Evolutionary conservation across 1,140 invertebrate species (phyloP).

Genomic region (Cepaea nemoralis): DNA sequence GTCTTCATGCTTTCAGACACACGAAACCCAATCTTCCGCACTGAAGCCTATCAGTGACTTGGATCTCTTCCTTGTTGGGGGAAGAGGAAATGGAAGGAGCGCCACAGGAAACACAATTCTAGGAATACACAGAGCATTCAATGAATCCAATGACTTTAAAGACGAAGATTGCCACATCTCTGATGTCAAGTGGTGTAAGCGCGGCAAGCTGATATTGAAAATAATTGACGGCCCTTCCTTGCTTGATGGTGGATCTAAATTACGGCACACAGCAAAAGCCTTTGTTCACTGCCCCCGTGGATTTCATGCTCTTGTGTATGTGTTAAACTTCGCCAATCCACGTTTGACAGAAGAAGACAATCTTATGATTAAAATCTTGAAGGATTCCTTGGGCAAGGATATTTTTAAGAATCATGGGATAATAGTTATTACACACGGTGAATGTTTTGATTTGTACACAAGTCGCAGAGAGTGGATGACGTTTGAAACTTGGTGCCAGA

Average conservation of each 20-base stretch:
- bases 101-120: slow-evolving; percentile 5
- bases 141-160: neutral
- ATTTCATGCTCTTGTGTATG: slow-evolving; percentile 7
- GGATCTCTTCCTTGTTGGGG: neutral
- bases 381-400: neutral
- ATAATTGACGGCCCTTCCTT: neutral
- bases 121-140: neutral
- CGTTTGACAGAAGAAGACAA: neutral
- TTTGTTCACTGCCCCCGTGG: neutral
- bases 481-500: neutral
- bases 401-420: neutral
- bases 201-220: neutral
- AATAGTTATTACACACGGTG: neutral
- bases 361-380: neutral
- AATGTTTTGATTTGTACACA: neutral
- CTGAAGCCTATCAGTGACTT: neutral
- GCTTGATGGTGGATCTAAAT: neutral
- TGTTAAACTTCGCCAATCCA: neutral
- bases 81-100: neutral
- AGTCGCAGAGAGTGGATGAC: neutral
- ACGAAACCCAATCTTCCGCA: neutral
- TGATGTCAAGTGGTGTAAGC: neutral
- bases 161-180: neutral
- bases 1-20: neutral
- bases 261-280: neutral